phyloP scores from a whole-genome alignment of 2,888 invertebrate species.

The Dryocosmus kuriphilus region DNA sequence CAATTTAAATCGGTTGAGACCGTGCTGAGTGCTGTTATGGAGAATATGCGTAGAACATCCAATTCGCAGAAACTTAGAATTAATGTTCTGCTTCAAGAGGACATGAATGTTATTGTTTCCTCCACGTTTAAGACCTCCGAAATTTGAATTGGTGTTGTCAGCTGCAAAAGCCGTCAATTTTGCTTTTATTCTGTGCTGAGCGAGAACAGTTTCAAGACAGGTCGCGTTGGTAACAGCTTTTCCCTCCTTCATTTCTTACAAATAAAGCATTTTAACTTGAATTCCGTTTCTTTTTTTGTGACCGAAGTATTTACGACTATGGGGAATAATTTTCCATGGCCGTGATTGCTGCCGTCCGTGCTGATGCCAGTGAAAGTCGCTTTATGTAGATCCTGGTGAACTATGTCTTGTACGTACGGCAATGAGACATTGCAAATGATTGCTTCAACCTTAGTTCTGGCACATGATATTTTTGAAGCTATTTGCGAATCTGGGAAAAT shows the following conservation, averaged over 20 bases:
- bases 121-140: slow-evolving; percentile 52
- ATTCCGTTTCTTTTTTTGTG: background rate
- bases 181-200: slow-evolving; percentile 36
- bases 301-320: slow-evolving; percentile 54
- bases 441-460: too few relatives aligned
- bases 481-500: slow-evolving; percentile 58
- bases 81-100: background rate
- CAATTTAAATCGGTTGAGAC: slow-evolving; percentile 53
- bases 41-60: slow-evolving; percentile 52
- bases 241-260: background rate
- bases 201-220: too few relatives aligned
- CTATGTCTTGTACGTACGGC: too few relatives aligned
- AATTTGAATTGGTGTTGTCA: slow-evolving; percentile 65
- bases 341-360: slow-evolving; percentile 61
- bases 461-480: slow-evolving; percentile 57
- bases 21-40: slow-evolving; percentile 59
- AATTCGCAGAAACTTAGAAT: background rate
- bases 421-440: too few relatives aligned
- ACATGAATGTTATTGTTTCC: too few relatives aligned
- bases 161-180: slow-evolving; percentile 64
- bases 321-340: slow-evolving; percentile 59
- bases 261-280: too few relatives aligned
- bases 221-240: slow-evolving; percentile 51
- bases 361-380: too few relatives aligned
- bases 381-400: too few relatives aligned